phyloP scores from a whole-genome alignment of 1,140 invertebrate genomes.

The Hycleus phaleratus region DNA sequence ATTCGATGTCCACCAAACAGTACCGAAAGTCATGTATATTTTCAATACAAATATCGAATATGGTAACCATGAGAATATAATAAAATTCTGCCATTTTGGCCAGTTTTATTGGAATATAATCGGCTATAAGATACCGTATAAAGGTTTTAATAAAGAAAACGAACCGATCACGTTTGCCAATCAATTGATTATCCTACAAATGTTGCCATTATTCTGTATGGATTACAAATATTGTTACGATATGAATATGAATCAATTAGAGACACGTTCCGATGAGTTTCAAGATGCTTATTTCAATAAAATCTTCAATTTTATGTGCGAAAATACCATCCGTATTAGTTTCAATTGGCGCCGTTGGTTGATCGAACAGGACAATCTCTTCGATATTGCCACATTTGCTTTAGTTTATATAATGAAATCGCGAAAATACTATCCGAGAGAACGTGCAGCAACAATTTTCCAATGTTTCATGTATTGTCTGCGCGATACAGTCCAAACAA shows the following conservation, averaged over 20 bases:
- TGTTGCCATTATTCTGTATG: conserved; percentile 52
- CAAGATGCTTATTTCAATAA: conserved; percentile 56
- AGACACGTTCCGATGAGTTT: conserved; percentile 40
- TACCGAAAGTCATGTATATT: conserved; percentile 3
- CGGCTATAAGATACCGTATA: conserved; percentile 16
- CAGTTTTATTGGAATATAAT: conserved; percentile 40
- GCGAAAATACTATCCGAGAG: conserved; percentile 45
- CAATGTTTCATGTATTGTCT: conserved; percentile 60
- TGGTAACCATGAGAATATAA: conserved; percentile 7
- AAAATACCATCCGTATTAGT: conserved; percentile 55
- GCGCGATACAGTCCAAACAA: conserved; percentile 45
- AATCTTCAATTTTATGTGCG: conserved; percentile 52
- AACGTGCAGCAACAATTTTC: conserved; percentile 61
- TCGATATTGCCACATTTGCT: conserved; percentile 56
- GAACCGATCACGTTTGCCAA: conserved; percentile 43
- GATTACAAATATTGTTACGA: conserved; percentile 39
- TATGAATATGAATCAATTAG: conserved; percentile 17
- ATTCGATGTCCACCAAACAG: neutral
- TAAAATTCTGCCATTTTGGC: conserved; percentile 20
- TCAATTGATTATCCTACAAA: conserved; percentile 50
- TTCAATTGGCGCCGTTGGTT: conserved; percentile 45
- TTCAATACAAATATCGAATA: conserved; percentile 1
- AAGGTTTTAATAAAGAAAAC: conserved; percentile 30
- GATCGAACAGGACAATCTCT: conserved; percentile 41
- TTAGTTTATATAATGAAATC: conserved; percentile 45